A percentile compares a stretch with the other conserved stretches of the same genome.
Conservation (phyloP, 2,888 invertebrate genomes). For the Caenorhabditis auriculariae region DNA sequence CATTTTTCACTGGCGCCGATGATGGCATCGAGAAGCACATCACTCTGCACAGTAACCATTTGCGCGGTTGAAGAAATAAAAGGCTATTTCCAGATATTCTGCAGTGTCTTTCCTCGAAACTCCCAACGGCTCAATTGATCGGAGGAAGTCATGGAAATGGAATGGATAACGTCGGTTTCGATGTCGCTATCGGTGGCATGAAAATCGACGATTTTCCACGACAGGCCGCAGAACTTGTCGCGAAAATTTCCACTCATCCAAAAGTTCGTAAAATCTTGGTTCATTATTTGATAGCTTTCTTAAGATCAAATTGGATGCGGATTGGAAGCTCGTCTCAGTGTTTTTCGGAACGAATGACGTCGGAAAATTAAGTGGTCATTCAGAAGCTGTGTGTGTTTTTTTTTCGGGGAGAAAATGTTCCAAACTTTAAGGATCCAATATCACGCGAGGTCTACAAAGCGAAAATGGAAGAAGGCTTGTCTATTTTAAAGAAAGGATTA, state of each 20-base stretch:
- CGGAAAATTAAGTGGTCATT: slow-evolving; percentile 17
- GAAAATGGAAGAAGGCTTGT: slow-evolving; percentile 16
- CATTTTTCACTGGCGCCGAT: no score
- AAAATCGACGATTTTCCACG: slow-evolving; percentile 36
- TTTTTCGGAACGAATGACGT: slow-evolving; percentile 56
- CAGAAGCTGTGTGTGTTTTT: not conserved
- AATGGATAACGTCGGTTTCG: slow-evolving; percentile 25
- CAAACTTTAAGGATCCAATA: slow-evolving; percentile 6
- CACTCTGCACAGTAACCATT: no score
- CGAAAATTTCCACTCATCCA: not conserved
- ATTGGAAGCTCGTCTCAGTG: slow-evolving; percentile 52
- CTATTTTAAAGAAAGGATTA: slow-evolving; percentile 19
- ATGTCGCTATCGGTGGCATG: slow-evolving; percentile 42
- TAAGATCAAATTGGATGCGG: no score
- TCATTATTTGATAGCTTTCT: no score
- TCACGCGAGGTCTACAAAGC: slow-evolving; percentile 19
- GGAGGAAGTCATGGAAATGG: slow-evolving; percentile 76
- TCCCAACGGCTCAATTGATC: no score
- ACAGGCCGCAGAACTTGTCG: slow-evolving; percentile 30
- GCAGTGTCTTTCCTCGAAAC: no score
- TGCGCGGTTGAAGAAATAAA: no score
- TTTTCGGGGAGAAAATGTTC: not conserved
- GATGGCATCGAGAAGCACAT: no score
- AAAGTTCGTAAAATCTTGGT: not conserved
- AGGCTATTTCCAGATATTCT: no score